Evolutionary conservation across 1,140 invertebrate genomes (phyloP).

Genomic region (Trichomalopsis sarcophagae): DNA sequence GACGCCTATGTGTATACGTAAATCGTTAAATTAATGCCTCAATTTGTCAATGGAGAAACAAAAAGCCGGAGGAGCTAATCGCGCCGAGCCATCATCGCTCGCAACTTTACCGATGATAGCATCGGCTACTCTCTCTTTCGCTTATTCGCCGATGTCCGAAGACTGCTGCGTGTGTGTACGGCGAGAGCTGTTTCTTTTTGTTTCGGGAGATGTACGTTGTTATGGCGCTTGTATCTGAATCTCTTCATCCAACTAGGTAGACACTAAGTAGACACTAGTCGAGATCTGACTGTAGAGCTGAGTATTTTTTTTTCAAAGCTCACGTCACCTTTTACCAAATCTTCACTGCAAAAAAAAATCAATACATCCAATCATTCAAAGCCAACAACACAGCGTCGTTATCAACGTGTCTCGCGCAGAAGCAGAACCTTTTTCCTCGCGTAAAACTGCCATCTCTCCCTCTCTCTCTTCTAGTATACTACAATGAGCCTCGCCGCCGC

Average conservation of each 20-base stretch:
- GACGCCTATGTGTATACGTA: no score
- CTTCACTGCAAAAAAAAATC: background rate
- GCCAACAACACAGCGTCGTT: background rate
- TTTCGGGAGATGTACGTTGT: no score
- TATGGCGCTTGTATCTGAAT: no score
- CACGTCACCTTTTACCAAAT: no score
- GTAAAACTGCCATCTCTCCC: background rate
- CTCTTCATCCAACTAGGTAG: no score
- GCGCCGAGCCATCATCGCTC: background rate
- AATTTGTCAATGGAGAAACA: constrained; percentile 33
- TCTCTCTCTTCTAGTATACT: background rate
- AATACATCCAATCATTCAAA: background rate
- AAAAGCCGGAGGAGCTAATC: constrained; percentile 26
- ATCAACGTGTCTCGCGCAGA: background rate
- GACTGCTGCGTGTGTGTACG: background rate
- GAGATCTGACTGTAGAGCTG: no score
- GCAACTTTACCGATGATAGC: background rate
- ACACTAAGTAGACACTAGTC: no score
- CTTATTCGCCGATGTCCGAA: background rate
- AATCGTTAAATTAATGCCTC: constrained; percentile 31
- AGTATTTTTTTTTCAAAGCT: no score
- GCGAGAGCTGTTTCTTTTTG: no score
- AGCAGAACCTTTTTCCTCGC: background rate
- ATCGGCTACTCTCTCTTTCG: background rate
- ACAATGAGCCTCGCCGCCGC: background rate